These are phyloP conservation scores for Pangasius krempfi DNA, from an alignment of 2,797 vertebrate species.

Conservation along the genomic window DNA sequence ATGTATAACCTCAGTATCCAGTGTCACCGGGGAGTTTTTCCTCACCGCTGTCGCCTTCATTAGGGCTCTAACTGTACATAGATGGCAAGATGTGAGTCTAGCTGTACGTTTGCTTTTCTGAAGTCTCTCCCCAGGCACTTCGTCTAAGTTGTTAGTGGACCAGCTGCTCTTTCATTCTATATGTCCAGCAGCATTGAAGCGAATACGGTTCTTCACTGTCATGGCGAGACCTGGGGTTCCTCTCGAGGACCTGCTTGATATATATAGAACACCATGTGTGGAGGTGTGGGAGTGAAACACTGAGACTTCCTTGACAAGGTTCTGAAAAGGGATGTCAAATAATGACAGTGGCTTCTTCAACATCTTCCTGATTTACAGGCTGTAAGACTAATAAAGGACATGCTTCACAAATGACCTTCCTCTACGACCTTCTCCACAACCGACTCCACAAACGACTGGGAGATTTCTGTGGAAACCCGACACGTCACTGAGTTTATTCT, in stretches of 20 bases:
- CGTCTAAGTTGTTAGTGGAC: neutral
- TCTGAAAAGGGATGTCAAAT: neutral
- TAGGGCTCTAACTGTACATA: neutral
- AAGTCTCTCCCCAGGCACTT: neutral
- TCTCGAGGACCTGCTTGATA: neutral
- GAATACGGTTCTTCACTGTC: neutral
- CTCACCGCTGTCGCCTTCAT: neutral
- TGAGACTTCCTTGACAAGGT: neutral
- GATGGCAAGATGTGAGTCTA: neutral
- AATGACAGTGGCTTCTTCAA: neutral
- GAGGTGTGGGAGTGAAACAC: neutral
- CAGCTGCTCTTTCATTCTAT: neutral
- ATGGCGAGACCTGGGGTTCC: neutral
- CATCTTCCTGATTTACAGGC: neutral
- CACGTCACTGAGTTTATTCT: neutral
- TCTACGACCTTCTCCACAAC: neutral
- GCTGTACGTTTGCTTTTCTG: neutral
- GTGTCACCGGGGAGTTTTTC: neutral
- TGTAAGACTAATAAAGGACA: neutral
- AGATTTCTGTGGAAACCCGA: neutral
- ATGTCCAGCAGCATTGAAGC: constrained; percentile 1
- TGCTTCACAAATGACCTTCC: neutral
- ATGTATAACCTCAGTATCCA: neutral
- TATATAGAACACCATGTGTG: neutral
- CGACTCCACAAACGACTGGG: neutral